Percentiles rank a stretch among this genome's conserved stretches.
Conservation (phyloP, 1,140 invertebrate species). For the Phocides pigmalion region DNA sequence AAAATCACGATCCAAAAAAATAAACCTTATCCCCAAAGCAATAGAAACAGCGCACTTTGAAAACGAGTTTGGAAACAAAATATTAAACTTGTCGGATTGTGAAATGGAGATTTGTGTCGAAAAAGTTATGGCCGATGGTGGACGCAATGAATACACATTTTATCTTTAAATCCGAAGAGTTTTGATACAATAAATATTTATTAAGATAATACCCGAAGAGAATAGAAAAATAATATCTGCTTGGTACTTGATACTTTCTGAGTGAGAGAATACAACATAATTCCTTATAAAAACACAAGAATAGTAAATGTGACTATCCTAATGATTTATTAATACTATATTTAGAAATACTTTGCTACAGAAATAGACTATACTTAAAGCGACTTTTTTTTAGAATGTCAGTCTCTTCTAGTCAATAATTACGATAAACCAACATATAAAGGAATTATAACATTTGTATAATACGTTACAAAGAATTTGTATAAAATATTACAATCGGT, state of each 20-base stretch:
- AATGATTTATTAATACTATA: no score
- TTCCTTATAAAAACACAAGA: no score
- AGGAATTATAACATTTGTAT: no score
- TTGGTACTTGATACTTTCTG: background rate
- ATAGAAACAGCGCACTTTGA: background rate
- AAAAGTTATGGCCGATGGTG: constrained; percentile 30
- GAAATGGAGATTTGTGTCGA: constrained; percentile 32
- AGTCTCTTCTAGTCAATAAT: no score
- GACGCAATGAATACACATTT: constrained; percentile 30
- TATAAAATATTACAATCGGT: no score
- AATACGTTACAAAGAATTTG: no score
- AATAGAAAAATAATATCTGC: background rate
- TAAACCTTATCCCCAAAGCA: background rate
- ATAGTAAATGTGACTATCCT: no score
- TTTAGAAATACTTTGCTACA: no score
- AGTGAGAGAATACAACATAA: no score
- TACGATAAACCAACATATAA: no score
- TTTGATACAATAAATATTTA: constrained; percentile 32
- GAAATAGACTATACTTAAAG: no score
- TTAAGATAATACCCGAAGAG: constrained; percentile 5
- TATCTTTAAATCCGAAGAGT: constrained; percentile 26
- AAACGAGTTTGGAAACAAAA: background rate
- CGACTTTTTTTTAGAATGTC: no score
- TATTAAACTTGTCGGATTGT: constrained; percentile 14
- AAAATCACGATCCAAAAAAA: background rate